Evolutionary conservation across 2,113 vertebrate genomes (phyloP).

Genomic region (Drymodes brunneopygia): DNA sequence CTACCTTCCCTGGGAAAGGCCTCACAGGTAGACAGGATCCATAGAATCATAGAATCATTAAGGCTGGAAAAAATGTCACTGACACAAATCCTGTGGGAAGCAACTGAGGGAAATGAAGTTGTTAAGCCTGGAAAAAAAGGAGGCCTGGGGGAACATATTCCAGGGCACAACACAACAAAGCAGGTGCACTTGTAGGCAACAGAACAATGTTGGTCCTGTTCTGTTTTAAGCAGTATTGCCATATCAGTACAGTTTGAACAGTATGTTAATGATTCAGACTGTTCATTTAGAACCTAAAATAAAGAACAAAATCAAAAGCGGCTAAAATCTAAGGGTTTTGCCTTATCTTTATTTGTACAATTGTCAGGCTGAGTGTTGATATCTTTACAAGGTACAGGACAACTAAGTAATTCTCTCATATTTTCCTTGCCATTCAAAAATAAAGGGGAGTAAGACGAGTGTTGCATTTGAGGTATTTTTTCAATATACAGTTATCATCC

Average conservation of each 20-base stretch:
- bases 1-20: not conserved
- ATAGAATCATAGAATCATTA: not conserved
- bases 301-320: not conserved
- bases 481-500: not conserved
- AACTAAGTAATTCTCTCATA: not conserved
- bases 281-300: not conserved
- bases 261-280: not conserved
- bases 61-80: not conserved
- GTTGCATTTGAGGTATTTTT: not conserved
- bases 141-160: not conserved
- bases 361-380: not conserved
- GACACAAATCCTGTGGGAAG: no score
- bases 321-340: not conserved
- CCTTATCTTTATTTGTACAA: not conserved
- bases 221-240: not conserved
- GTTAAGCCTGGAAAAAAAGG: not conserved
- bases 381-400: not conserved
- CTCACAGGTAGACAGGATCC: not conserved
- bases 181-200: not conserved
- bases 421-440: not conserved
- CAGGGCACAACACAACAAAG: not conserved
- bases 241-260: not conserved
- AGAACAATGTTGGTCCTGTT: not conserved
- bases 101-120: not conserved
- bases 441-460: not conserved